Evolutionary conservation across 1,140 invertebrate species (phyloP), one percentile per base, ranked within the genome.

Genomic region (Platyura marginata): DNA sequence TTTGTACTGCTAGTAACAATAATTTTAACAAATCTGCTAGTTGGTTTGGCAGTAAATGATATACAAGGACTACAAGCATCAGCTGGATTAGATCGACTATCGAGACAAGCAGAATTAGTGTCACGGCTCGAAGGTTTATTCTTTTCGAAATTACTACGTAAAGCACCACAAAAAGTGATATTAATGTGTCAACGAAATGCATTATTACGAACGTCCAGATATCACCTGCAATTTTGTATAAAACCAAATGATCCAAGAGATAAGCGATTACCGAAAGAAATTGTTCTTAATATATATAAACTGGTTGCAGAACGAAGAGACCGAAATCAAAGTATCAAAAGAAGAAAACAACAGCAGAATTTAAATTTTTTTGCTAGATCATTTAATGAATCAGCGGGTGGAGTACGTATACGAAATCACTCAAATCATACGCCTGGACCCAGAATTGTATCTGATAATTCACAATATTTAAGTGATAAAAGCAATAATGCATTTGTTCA

Each of bases 31-130:
- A 89, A 90, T 62, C 55, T 90, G 3, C 69, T 88, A 56, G 77
- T 87, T n/a, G 83, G 83, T 55, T 64, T 88, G 33, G 82, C 83
- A 16, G 82, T 88, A 15, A 84, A 78, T 47, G 82, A 88, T 56
- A 85, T 86, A 36, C 73, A 76, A 62, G 81, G 82, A n/a, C 61
- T 89, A 44, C 79, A 82, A 62, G 77, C 79, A 52, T 82, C 79
- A 46, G 83, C 83, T 1, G 79, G 80, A 1, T 55, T 87, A 15
- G 81, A 85, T 52, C 66, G 83, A 29, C 52, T 88, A 21, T 77
- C 86, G n/a, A 68, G 83, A 3, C 77, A 79, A 60, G 81, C 82
- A 1, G 75, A 85, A 50, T 54, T 87, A 16, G 78, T 87, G 1
- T 79, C 80, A 0, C 75, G 84, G 46, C 59, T 88, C 19, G 83